Conservation (phyloP, 1,140 invertebrate species). For the Coenobita brevimanus region DNA sequence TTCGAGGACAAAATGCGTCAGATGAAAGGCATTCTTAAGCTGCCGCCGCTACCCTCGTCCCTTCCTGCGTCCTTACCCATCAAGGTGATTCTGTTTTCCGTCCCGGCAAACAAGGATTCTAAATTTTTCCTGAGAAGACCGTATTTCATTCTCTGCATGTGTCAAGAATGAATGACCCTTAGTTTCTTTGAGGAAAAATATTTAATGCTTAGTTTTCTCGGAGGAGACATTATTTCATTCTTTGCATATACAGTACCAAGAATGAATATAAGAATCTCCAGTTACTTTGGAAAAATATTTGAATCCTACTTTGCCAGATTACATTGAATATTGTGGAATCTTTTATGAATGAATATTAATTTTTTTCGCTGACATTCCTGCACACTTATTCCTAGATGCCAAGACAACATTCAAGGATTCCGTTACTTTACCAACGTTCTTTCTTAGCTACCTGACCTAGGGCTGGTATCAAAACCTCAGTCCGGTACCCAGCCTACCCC, state of each 20-base stretch:
- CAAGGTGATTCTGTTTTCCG: conserved; percentile 51
- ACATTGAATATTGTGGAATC: background rate
- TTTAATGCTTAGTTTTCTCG: no score
- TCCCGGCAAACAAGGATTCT: background rate
- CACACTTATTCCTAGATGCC: no score
- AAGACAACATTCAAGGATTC: background rate
- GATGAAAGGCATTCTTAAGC: conserved; percentile 64
- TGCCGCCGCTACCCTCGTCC: conserved; percentile 49
- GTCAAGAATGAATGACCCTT: conserved; percentile 6
- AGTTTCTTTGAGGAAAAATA: no score
- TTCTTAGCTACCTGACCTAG: conserved; percentile 59
- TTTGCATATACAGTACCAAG: no score
- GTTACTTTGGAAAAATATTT: conserved; percentile 25
- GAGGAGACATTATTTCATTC: no score
- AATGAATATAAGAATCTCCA: no score
- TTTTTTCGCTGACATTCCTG: no score
- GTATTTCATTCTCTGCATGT: background rate
- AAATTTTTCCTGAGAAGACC: conserved; percentile 17
- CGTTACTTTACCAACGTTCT: conserved; percentile 28
- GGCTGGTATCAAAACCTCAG: conserved; percentile 44
- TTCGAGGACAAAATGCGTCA: conserved; percentile 63
- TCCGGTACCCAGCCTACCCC: conserved; percentile 29
- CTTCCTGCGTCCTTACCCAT: conserved; percentile 59
- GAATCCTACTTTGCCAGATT: background rate
- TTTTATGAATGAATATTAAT: conserved; percentile 17